Evolutionary conservation across 2,113 vertebrate genomes (phyloP).

Genomic region (Macrotis lagotis): DNA sequence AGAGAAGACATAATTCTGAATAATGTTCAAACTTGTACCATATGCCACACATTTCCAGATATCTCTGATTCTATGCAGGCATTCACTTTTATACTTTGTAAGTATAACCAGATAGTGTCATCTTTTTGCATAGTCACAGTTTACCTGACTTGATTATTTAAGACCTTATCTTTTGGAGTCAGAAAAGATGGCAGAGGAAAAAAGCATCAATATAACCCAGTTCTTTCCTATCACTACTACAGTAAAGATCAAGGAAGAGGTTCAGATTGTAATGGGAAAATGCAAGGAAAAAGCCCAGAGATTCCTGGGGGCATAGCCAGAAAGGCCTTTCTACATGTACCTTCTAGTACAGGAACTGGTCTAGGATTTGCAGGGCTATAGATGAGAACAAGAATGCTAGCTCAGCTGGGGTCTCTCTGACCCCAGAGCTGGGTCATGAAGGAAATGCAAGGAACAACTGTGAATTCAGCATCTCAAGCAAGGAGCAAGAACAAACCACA

Average conservation of each 20-base stretch:
- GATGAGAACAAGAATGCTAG: background rate
- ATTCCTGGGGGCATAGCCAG: background rate
- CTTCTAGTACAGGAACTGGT: background rate
- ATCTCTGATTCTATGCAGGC: background rate
- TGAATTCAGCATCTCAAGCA: background rate
- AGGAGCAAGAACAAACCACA: background rate
- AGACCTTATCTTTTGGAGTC: background rate
- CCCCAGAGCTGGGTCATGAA: background rate
- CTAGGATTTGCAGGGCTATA: background rate
- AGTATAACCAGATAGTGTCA: background rate
- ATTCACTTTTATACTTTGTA: background rate
- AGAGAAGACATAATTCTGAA: background rate
- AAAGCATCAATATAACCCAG: background rate
- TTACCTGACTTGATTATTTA: background rate
- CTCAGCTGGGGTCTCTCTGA: background rate
- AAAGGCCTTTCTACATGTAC: background rate
- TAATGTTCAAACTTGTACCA: background rate
- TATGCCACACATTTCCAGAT: background rate
- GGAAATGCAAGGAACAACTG: background rate
- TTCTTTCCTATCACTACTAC: background rate
- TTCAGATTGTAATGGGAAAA: background rate
- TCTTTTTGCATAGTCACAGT: background rate
- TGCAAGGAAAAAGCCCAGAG: background rate
- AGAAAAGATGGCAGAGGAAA: background rate
- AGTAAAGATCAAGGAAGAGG: background rate